Evolutionary conservation across 2,113 vertebrate genomes (phyloP).

Genomic region (Caranx ignobilis): DNA sequence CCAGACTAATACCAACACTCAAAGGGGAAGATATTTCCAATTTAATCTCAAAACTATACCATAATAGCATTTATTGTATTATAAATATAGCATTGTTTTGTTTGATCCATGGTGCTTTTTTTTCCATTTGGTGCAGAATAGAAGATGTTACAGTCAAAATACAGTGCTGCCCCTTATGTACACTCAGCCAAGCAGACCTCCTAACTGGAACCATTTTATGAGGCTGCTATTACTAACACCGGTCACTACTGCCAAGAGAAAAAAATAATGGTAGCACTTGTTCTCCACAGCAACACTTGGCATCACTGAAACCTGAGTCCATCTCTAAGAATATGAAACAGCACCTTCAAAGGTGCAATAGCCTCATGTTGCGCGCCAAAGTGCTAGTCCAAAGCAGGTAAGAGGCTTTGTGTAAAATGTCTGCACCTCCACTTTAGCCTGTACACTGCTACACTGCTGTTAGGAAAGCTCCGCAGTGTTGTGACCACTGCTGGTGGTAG

Average conservation of each 20-base stretch:
- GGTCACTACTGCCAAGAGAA: constrained; percentile 20
- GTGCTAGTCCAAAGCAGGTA: constrained; percentile 46
- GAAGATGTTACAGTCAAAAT: background rate
- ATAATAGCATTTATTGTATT: background rate
- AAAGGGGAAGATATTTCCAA: background rate
- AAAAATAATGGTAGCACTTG: constrained; percentile 20
- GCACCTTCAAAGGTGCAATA: constrained; percentile 37
- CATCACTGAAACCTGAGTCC: constrained; percentile 46
- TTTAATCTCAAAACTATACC: background rate
- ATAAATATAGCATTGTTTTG: background rate
- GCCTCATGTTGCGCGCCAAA: constrained; percentile 53
- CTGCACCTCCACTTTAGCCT: constrained; percentile 45
- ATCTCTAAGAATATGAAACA: constrained; percentile 54
- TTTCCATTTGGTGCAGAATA: background rate
- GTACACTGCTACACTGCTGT: constrained; percentile 37
- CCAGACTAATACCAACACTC: background rate
- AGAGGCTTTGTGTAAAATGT: constrained; percentile 60
- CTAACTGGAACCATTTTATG: constrained; percentile 25
- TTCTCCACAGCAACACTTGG: constrained; percentile 33
- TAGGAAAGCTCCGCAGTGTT: constrained; percentile 35
- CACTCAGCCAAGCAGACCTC: background rate
- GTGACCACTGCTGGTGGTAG: constrained; percentile 57
- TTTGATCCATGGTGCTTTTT: background rate
- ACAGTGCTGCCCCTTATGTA: background rate
- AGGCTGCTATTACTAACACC: constrained; percentile 1